Evolutionary conservation across 2,113 vertebrate genomes (phyloP).

Genomic region (Sarotherodon lohbergeri): DNA sequence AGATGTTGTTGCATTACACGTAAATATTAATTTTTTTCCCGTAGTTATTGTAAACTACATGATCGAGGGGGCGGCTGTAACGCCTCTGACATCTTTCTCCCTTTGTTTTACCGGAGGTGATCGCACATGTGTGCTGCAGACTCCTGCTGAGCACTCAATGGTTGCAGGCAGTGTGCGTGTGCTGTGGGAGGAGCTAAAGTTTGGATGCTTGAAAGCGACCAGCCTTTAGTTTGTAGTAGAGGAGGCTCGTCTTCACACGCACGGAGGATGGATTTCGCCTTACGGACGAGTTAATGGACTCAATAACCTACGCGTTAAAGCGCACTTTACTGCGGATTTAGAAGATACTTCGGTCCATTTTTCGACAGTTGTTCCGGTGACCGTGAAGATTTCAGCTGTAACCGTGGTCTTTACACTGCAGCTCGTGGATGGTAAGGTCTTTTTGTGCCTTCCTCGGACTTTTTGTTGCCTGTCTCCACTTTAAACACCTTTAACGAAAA

Average conservation of each 20-base stretch:
- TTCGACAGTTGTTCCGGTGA: background rate
- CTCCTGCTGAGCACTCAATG: background rate
- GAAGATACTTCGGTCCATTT: background rate
- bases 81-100: background rate
- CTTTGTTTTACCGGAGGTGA: background rate
- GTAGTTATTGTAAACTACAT: background rate
- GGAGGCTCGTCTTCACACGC: background rate
- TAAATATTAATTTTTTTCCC: background rate
- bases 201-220: background rate
- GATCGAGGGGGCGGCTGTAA: background rate
- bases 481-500: conserved; percentile 5
- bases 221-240: background rate
- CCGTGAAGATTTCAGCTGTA: background rate
- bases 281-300: background rate
- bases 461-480: background rate
- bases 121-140: background rate
- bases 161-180: conserved; percentile 2
- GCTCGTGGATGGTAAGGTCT: conserved; percentile 18
- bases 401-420: background rate
- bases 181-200: conserved; percentile 48
- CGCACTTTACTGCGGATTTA: conserved; percentile 12
- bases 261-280: background rate
- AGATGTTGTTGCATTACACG: background rate
- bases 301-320: background rate
- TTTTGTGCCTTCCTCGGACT: background rate